Percentiles rank a stretch among this genome's conserved stretches.
Conservation (phyloP, 2,888 invertebrate species). For the Sceliomorpha sp. region DNA sequence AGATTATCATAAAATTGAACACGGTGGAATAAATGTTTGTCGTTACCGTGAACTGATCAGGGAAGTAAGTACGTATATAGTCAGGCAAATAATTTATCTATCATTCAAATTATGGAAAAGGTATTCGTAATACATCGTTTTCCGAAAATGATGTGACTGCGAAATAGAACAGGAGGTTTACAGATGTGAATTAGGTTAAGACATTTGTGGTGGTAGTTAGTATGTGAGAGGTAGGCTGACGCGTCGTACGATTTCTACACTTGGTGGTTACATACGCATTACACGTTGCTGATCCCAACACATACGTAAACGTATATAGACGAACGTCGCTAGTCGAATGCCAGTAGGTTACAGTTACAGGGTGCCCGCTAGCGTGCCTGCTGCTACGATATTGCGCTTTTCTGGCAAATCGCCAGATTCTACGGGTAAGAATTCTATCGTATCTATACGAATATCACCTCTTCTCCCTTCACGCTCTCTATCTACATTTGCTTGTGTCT, state of each 20-base stretch:
- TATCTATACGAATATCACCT: constrained; percentile 44
- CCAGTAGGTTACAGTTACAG: constrained; percentile 60
- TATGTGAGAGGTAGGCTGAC: constrained; percentile 65
- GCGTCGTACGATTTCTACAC: constrained; percentile 35
- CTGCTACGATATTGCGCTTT: constrained; percentile 70
- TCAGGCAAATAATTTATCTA: no score
- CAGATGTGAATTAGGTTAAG: constrained; percentile 28
- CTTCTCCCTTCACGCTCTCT: constrained; percentile 38
- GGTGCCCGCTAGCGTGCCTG: constrained; percentile 60
- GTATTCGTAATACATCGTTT: no score
- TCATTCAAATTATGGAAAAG: no score
- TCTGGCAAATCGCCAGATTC: constrained; percentile 65
- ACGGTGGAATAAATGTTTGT: constrained; percentile 8
- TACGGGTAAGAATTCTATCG: constrained; percentile 44
- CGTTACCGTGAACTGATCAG: constrained; percentile 6
- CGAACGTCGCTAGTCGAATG: constrained; percentile 40
- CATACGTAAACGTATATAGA: constrained; percentile 33
- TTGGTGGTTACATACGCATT: constrained; percentile 16
- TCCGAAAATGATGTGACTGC: background rate
- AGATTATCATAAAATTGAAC: no score
- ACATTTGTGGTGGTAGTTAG: constrained; percentile 55
- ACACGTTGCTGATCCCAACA: constrained; percentile 28
- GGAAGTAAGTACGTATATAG: no score
- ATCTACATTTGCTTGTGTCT: constrained; percentile 43
- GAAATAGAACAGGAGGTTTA: constrained; percentile 19